Base-by-base conservation (phyloP, 2,113 vertebrate genomes). In the Cyphomyrus plagiostoma region DNA sequence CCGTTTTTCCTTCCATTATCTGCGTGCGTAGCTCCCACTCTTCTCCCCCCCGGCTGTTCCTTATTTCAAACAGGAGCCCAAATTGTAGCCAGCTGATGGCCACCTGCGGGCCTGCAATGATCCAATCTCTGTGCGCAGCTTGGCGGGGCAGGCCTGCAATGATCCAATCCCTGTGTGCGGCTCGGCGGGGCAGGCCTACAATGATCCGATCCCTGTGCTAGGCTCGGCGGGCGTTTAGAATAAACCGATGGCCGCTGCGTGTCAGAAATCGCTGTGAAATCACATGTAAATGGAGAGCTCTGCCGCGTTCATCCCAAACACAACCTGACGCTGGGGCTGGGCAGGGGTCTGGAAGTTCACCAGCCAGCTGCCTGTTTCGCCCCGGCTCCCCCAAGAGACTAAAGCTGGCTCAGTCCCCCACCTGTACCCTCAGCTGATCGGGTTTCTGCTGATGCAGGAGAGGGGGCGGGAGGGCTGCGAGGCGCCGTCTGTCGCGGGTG, bases 281-380 rank as follows among this genome's bases (percentile, higher is more conserved):
- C 91, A 91, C 91, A 91, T 91, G 92, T 74, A 92, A 92, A 92
- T 92, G 90, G 49, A 70, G 52, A n/a, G 86, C 49, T 56, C 21
- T 17, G 13, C 19, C 7, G 21, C 35, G 2, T 86, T 86, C 83
- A 26, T 26, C 87, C 88, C 88, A 89, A 91, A 90, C 70, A 88
- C 70, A 77, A 80, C 1, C 35, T 77, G 70, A 39, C 15, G 1
- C 19, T 19, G 21, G 42, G 21, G 39, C 35, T n/a, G 8, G 10
- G 21, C 4, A 0, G 82, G 82, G 19, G 23, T 10, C 39, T 23
- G 45, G 9, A 3, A 21, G 39, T 30, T 42, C 15, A 45, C 42
- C 42, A 23, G 39, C 17, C 35, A 4, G 39, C 42, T 48, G 45
- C 8, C 39, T 84, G 42, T 84, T 21, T 45, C 23, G 21, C 82